Conservation (phyloP, 2,113 vertebrate genomes). For the Oncorhynchus clarkii region DNA sequence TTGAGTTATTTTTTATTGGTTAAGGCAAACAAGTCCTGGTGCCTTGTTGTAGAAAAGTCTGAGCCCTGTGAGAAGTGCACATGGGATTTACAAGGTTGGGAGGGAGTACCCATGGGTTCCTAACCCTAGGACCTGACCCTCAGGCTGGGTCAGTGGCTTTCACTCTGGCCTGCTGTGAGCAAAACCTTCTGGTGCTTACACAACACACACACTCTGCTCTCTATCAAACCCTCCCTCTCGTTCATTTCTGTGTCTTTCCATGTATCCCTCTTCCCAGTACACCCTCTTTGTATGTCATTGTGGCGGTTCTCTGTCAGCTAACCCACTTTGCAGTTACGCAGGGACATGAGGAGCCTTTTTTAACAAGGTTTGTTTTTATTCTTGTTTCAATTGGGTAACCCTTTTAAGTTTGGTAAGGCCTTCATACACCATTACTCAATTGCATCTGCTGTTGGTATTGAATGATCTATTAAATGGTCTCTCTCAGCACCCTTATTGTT, state of each 20-base stretch:
- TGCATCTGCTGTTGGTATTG: not conserved
- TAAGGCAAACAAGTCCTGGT: too few species aligned
- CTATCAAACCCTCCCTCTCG: not conserved
- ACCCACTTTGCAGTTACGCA: conserved; percentile 35
- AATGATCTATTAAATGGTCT: not conserved
- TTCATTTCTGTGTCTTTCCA: not conserved
- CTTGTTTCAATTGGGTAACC: not conserved
- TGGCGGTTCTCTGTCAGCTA: conserved; percentile 65
- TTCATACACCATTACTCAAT: not conserved
- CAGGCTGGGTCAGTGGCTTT: conserved; percentile 66
- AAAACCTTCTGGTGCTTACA: conserved; percentile 55
- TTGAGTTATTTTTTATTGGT: too few species aligned
- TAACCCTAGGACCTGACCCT: conserved; percentile 59
- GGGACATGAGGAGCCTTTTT: conserved; percentile 6
- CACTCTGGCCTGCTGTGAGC: conserved; percentile 71
- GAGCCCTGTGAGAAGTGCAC: too few species aligned
- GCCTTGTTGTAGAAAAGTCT: too few species aligned
- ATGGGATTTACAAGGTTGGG: conserved; percentile 16
- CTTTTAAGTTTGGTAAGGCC: not conserved
- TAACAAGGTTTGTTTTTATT: conserved; percentile 7
- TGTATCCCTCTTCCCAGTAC: conserved; percentile 11
- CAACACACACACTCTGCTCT: conserved; percentile 4
- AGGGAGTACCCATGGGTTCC: conserved; percentile 10
- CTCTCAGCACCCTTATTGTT: not conserved
- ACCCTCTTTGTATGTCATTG: conserved; percentile 72